Percentiles rank a stretch among this genome's conserved stretches.
These are phyloP conservation scores for Eupithecia tripunctaria DNA, from an alignment of 2,888 invertebrate genomes.

Conservation along the genomic window DNA sequence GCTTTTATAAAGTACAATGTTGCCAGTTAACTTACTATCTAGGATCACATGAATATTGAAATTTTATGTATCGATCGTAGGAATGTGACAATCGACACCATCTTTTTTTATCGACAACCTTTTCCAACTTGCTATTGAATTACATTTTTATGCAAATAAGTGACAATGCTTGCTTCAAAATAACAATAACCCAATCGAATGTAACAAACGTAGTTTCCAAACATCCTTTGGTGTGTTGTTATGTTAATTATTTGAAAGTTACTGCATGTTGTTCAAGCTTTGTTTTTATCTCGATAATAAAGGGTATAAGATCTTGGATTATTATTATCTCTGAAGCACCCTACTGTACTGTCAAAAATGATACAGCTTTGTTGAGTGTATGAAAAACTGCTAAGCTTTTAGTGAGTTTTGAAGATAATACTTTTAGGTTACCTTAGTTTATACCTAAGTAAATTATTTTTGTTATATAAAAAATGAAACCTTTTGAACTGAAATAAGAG, in stretches of 20 bases:
- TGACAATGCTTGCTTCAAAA: slow-evolving; percentile 18
- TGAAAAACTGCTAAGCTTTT: not conserved
- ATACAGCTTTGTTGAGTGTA: not conserved
- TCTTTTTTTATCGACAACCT: slow-evolving; percentile 48
- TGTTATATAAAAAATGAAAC: too few relatives aligned
- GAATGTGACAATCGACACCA: slow-evolving; percentile 42
- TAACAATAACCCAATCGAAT: slow-evolving; percentile 63
- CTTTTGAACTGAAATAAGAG: too few relatives aligned
- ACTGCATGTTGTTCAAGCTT: not conserved
- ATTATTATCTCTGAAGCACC: not conserved
- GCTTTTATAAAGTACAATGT: not conserved
- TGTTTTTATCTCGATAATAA: not conserved
- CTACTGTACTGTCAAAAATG: not conserved
- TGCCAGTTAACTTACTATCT: not conserved
- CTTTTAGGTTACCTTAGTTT: not conserved
- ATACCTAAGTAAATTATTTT: too few relatives aligned
- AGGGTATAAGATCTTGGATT: not conserved
- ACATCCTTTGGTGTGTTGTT: slow-evolving; percentile 59
- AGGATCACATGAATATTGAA: slow-evolving; percentile 25
- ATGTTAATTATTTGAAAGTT: slow-evolving; percentile 77
- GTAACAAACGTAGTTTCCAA: slow-evolving; percentile 64
- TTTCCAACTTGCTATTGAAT: slow-evolving; percentile 48
- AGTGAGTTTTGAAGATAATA: not conserved
- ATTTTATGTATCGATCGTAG: slow-evolving; percentile 18
- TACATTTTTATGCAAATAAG: slow-evolving; percentile 68